phyloP scores from a whole-genome alignment of 1,140 invertebrate genomes.

The Drosophila pseudoobscura region DNA sequence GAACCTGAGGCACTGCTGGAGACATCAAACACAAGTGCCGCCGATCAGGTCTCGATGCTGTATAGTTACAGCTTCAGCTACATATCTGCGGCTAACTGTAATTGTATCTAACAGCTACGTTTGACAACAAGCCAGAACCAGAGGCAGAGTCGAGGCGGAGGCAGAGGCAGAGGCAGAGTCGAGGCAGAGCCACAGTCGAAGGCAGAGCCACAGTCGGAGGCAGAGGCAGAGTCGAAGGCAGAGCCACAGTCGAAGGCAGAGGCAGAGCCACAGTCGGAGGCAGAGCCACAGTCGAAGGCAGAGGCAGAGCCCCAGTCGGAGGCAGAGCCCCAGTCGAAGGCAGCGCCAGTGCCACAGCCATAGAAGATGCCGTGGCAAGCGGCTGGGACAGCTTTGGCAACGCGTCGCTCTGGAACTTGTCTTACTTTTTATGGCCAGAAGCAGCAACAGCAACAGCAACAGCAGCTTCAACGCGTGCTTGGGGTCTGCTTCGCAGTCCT shows the following conservation, averaged over 20 bases:
- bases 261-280: conserved; percentile 12
- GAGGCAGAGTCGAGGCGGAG: no score
- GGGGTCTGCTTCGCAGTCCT: conserved; percentile 1
- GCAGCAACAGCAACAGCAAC: conserved; percentile 43
- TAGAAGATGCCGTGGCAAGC: conserved; percentile 4
- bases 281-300: no score
- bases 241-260: no score
- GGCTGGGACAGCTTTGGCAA: conserved; percentile 51
- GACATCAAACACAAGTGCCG: conserved; percentile 49
- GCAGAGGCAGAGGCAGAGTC: no score
- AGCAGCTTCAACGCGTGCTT: conserved; percentile 65
- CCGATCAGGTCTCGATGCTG: conserved; percentile 29
- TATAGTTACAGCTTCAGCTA: conserved; percentile 28
- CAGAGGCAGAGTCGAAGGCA: no score
- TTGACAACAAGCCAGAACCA: conserved; percentile 45
- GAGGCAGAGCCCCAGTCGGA: no score
- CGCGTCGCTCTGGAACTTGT: conserved; percentile 74
- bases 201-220: no score
- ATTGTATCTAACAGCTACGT: conserved; percentile 77
- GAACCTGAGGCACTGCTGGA: conserved; percentile 59
- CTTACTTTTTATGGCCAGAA: conserved; percentile 73
- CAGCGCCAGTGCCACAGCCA: background rate
- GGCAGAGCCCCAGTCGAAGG: no score
- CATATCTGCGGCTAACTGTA: conserved; percentile 71
- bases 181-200: no score